These are phyloP conservation scores for Montipora capitata DNA, from an alignment of 92 coral and sea anemone species.

Conservation along the genomic window DNA sequence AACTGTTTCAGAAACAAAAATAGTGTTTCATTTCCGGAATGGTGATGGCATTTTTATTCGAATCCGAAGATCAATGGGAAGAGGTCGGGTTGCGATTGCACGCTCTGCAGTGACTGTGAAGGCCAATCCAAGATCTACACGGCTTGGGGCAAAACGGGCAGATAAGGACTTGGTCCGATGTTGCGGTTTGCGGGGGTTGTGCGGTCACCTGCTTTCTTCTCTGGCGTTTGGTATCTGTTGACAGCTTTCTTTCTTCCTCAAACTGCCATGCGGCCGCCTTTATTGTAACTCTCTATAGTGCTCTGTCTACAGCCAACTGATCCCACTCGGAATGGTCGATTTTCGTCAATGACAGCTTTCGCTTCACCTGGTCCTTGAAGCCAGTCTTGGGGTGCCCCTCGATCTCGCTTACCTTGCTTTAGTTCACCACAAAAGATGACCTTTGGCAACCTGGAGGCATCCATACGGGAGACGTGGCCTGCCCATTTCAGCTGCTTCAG, in stretches of 20 bases:
- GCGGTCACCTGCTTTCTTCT: neutral
- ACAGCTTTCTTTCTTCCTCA: neutral
- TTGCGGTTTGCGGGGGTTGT: neutral
- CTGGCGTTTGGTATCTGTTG: slow-evolving; percentile 19
- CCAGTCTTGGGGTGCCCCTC: slow-evolving; percentile 7
- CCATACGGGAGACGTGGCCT: too few relatives aligned
- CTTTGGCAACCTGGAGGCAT: neutral
- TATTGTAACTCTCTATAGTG: neutral
- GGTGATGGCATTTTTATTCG: slow-evolving; percentile 21
- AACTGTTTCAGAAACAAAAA: too few relatives aligned
- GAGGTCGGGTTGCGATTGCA: neutral
- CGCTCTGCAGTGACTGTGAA: neutral
- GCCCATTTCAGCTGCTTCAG: too few relatives aligned
- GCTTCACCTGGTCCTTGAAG: slow-evolving; percentile 23
- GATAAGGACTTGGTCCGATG: neutral
- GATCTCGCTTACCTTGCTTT: slow-evolving; percentile 8
- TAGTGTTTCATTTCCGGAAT: too few relatives aligned
- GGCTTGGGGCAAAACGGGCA: neutral
- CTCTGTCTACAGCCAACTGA: slow-evolving; percentile 3
- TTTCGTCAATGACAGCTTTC: neutral
- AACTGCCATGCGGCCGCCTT: slow-evolving; percentile 7
- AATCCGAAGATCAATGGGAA: slow-evolving; percentile 21
- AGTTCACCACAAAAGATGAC: slow-evolving; percentile 20
- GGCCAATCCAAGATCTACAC: slow-evolving; percentile 12
- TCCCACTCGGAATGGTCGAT: neutral